phyloP scores from a whole-genome alignment of 2,797 vertebrate genomes.

The Enteromius afrohamiltoni region DNA sequence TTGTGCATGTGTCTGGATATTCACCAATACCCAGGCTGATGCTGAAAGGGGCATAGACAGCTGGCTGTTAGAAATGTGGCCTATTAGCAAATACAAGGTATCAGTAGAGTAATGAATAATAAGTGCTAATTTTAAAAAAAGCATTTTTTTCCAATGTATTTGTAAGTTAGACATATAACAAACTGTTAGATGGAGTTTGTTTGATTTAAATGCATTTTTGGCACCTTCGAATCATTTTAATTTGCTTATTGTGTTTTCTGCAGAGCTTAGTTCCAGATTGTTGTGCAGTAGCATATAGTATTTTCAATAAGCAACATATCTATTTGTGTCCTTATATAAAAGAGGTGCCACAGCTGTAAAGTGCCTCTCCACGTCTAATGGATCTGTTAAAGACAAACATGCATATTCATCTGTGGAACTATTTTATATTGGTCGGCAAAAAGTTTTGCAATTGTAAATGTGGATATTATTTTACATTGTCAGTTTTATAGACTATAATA shows the following conservation, averaged over 20 bases:
- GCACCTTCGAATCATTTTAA: neutral
- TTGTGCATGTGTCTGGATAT: neutral
- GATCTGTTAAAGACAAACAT: conserved; percentile 7
- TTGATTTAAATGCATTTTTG: neutral
- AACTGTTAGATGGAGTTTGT: neutral
- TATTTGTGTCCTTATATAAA: conserved; percentile 8
- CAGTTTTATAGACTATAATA: neutral
- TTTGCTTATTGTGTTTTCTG: neutral
- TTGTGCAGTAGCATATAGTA: conserved; percentile 10
- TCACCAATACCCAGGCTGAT: neutral
- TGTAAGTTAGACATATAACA: neutral
- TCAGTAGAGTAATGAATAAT: neutral
- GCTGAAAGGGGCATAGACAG: neutral
- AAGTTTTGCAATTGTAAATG: neutral
- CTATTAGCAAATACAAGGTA: neutral
- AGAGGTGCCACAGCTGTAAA: neutral
- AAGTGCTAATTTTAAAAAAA: neutral
- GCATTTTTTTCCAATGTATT: neutral
- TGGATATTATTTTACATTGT: neutral
- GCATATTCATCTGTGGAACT: neutral
- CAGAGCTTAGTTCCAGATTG: neutral
- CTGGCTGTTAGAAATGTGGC: neutral
- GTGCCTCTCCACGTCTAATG: neutral
- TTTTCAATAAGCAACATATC: conserved; percentile 2
- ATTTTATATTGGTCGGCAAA: neutral